Percentiles rank a stretch among this genome's conserved stretches.
These are phyloP conservation scores for Prosapia bicincta DNA, from an alignment of 2,888 invertebrate species.

Conservation along the genomic window DNA sequence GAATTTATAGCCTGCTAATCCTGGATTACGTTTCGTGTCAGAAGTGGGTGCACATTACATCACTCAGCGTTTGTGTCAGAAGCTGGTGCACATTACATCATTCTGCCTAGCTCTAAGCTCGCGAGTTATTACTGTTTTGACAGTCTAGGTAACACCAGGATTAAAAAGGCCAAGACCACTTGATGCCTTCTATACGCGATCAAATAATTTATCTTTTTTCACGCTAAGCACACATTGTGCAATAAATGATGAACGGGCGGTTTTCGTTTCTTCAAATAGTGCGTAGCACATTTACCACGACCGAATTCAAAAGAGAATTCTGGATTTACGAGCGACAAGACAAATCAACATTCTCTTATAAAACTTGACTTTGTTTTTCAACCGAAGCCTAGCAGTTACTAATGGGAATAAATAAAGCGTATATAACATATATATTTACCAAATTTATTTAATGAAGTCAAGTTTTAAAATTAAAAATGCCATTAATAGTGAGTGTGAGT, in stretches of 20 bases:
- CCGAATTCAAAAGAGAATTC: neutral
- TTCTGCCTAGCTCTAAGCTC: neutral
- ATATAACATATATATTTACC: too few species aligned
- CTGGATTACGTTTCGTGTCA: neutral
- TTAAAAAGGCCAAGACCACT: neutral
- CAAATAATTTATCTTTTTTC: neutral
- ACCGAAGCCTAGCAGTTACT: too few species aligned
- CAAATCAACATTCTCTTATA: too few species aligned
- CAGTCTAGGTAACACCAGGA: neutral
- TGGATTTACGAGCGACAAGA: neutral
- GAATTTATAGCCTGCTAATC: neutral
- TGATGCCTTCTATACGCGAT: neutral
- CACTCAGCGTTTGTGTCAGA: neutral
- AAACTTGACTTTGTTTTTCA: too few species aligned
- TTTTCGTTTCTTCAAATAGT: neutral
- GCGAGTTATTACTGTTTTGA: neutral
- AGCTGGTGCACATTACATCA: neutral
- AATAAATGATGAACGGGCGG: neutral
- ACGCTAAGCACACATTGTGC: neutral
- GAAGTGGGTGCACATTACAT: neutral
- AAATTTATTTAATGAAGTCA: too few species aligned
- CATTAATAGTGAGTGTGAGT: too few species aligned
- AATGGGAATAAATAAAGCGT: too few species aligned
- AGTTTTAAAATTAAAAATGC: too few species aligned
- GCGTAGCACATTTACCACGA: neutral